phyloP scores from a whole-genome alignment of 2,797 vertebrate genomes.

The Pangasius sanitwongsei region DNA sequence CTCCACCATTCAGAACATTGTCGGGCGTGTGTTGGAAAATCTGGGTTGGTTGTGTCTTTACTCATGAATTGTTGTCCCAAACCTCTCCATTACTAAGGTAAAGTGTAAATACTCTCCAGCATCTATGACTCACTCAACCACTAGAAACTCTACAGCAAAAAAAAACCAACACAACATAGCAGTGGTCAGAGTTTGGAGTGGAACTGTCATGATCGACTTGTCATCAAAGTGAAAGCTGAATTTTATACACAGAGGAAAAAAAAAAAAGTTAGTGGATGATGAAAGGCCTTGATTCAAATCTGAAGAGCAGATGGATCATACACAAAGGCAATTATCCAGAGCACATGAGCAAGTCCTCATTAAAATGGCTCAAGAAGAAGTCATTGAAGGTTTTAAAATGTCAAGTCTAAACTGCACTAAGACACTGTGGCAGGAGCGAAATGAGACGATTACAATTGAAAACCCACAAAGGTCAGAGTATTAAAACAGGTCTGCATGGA shows the following conservation, averaged over 20 bases:
- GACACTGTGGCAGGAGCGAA: background rate
- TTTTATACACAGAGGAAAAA: background rate
- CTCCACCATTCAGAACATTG: background rate
- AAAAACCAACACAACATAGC: background rate
- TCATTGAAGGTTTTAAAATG: conserved; percentile 36
- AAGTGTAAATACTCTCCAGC: background rate
- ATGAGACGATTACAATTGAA: background rate
- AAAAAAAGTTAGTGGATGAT: background rate
- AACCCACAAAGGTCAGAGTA: conserved; percentile 21
- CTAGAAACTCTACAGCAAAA: background rate
- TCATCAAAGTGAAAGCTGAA: background rate
- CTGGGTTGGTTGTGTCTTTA: background rate
- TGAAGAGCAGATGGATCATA: background rate
- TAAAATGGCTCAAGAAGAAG: conserved; percentile 11
- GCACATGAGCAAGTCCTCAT: conserved; percentile 21
- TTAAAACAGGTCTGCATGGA: conserved; percentile 29
- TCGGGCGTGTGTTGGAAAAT: background rate
- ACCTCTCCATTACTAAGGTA: background rate
- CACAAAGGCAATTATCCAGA: conserved; percentile 1
- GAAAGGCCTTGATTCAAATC: background rate
- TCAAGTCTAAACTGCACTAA: conserved; percentile 19
- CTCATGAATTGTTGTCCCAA: background rate
- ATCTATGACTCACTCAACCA: conserved; percentile 6
- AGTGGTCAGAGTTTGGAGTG: background rate
- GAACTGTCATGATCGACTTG: background rate